These are phyloP conservation scores for Aethina tumida DNA, from an alignment of 1,140 invertebrate genomes.

Conservation along the genomic window DNA sequence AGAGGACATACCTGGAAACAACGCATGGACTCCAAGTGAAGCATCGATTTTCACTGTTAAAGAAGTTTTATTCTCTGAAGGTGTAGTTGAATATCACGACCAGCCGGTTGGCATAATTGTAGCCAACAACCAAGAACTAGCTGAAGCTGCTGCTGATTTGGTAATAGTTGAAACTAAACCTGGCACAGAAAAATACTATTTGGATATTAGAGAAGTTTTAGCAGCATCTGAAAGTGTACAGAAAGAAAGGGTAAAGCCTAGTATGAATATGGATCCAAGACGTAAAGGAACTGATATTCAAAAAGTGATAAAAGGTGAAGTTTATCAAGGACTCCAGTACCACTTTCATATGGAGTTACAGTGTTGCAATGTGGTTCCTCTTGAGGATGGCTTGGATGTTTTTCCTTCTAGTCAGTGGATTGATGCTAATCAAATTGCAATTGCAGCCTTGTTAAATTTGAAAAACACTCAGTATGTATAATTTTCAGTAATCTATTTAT, in stretches of 20 bases:
- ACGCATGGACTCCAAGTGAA: too few species aligned
- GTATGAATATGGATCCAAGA: neutral
- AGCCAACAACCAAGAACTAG: slow-evolving; percentile 48
- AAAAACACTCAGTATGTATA: slow-evolving; percentile 33
- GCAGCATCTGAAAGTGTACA: slow-evolving; percentile 12
- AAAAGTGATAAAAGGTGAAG: slow-evolving; percentile 35
- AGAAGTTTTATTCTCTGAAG: slow-evolving; percentile 44
- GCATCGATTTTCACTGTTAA: too few species aligned
- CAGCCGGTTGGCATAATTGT: slow-evolving; percentile 66
- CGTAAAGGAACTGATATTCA: slow-evolving; percentile 18
- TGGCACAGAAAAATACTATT: slow-evolving; percentile 39
- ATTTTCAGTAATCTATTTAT: too few species aligned
- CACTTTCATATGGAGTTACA: slow-evolving; percentile 57
- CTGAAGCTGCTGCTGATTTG: slow-evolving; percentile 50
- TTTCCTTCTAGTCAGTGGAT: slow-evolving; percentile 56
- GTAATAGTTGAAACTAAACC: slow-evolving; percentile 55
- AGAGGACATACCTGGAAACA: slow-evolving; percentile 66
- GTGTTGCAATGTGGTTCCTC: slow-evolving; percentile 48
- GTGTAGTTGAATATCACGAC: slow-evolving; percentile 49
- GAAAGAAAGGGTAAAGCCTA: too few species aligned
- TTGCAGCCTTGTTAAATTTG: slow-evolving; percentile 48
- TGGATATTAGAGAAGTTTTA: slow-evolving; percentile 52
- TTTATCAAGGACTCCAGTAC: slow-evolving; percentile 39
- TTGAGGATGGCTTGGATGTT: slow-evolving; percentile 53
- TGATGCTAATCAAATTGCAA: slow-evolving; percentile 47